phyloP scores from a whole-genome alignment of 2,113 vertebrate species.

The Malaclemys terrapin region DNA sequence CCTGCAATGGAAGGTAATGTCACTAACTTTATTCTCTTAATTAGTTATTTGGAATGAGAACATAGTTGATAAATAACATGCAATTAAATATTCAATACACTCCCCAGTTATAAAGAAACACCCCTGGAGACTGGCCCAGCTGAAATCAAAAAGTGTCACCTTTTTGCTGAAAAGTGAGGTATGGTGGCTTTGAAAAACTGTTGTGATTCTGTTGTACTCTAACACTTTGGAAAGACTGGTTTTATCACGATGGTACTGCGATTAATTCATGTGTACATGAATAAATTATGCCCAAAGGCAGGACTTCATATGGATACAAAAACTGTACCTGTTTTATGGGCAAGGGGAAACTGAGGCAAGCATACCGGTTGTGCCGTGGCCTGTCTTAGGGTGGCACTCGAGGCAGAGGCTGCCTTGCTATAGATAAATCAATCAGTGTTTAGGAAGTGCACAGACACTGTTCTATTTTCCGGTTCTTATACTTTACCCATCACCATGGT shows the following conservation, averaged over 20 bases:
- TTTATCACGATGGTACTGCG: neutral
- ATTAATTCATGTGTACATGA: neutral
- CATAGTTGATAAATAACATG: neutral
- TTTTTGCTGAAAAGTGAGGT: fast-evolving
- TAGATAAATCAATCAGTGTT: neutral
- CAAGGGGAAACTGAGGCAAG: neutral
- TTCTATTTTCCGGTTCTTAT: neutral
- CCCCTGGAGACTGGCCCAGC: neutral
- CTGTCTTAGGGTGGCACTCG: neutral
- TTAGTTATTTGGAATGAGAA: neutral
- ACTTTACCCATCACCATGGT: neutral
- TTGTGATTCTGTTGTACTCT: neutral
- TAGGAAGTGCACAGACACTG: neutral
- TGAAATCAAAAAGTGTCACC: neutral
- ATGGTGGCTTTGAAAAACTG: neutral
- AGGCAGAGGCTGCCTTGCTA: neutral
- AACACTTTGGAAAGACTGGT: neutral
- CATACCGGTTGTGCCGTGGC: neutral
- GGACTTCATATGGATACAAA: neutral
- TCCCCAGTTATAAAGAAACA: neutral
- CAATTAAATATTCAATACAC: neutral
- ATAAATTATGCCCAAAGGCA: neutral
- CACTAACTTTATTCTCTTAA: neutral
- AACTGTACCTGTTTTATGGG: neutral
- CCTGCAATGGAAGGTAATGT: neutral